Percentiles rank a stretch among this genome's conserved stretches.
Conservation (phyloP, 2,888 invertebrate genomes). For the Onthophagus sagittarius region DNA sequence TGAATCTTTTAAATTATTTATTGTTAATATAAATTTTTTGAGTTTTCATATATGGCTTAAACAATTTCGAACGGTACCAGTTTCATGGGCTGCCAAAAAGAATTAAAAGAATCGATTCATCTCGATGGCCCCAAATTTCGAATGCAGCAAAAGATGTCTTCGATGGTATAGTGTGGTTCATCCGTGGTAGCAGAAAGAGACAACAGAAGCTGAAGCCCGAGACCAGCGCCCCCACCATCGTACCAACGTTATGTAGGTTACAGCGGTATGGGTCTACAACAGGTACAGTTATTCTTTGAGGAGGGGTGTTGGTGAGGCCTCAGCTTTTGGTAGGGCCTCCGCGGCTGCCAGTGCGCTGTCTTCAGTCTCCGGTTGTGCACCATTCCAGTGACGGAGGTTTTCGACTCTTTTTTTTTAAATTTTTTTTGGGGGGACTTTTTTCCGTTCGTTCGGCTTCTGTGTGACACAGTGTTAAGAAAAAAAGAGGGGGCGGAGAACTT, state of each 20-base stretch:
- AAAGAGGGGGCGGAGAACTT: neutral
- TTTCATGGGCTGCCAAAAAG: neutral
- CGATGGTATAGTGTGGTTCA: slow-evolving; percentile 12
- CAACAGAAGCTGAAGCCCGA: slow-evolving; percentile 34
- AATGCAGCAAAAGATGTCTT: neutral
- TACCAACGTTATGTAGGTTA: slow-evolving; percentile 43
- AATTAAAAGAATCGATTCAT: neutral
- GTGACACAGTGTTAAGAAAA: neutral
- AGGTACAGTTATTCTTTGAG: slow-evolving; percentile 47
- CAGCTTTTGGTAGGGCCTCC: slow-evolving; percentile 40
- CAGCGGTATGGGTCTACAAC: slow-evolving; percentile 47
- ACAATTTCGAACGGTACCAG: neutral
- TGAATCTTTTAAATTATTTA: no score
- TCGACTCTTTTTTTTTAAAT: neutral
- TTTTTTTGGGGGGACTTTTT: neutral
- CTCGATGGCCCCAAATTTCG: neutral
- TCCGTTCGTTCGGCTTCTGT: neutral
- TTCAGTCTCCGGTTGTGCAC: slow-evolving; percentile 31
- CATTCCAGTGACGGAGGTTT: neutral
- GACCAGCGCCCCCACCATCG: slow-evolving; percentile 38
- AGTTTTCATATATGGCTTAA: neutral
- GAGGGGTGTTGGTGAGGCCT: slow-evolving; percentile 34
- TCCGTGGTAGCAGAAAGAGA: slow-evolving; percentile 12
- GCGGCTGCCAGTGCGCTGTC: slow-evolving; percentile 44
- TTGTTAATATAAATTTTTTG: neutral